Conservation (phyloP, 1,140 invertebrate species). For the Nylanderia fulva region DNA sequence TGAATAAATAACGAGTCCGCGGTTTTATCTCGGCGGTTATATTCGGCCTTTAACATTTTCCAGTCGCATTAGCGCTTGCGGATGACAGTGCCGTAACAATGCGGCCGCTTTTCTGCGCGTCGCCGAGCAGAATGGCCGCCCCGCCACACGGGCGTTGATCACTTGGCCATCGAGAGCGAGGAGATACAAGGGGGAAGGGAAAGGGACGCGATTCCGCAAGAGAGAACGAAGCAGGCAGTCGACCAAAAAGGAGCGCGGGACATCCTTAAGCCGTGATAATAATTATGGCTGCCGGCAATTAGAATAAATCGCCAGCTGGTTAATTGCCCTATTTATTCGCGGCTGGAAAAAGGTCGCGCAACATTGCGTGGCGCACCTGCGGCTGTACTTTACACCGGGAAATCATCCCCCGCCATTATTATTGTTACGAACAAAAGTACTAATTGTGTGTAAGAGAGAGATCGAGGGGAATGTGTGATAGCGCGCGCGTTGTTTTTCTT, state of each 20-base stretch:
- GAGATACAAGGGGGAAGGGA: constrained; percentile 19
- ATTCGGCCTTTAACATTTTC: constrained; percentile 72
- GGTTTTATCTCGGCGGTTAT: constrained; percentile 70
- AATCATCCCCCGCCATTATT: constrained; percentile 22
- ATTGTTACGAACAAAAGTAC: not conserved
- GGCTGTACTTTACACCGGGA: not conserved
- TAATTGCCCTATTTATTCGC: constrained; percentile 80
- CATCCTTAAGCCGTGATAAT: constrained; percentile 78
- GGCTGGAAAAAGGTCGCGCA: constrained; percentile 5
- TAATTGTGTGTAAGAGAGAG: not conserved
- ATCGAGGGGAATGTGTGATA: not conserved
- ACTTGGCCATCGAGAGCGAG: constrained; percentile 30
- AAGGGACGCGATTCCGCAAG: constrained; percentile 21
- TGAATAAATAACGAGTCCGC: constrained; percentile 69
- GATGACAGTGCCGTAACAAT: constrained; percentile 80
- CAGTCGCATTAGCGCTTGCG: constrained; percentile 72
- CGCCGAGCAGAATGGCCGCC: constrained; percentile 75
- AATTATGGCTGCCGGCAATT: constrained; percentile 78
- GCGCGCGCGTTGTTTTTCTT: too few relatives aligned
- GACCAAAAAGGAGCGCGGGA: constrained; percentile 70
- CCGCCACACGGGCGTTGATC: constrained; percentile 56
- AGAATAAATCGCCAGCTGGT: constrained; percentile 78
- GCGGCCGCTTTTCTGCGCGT: constrained; percentile 77
- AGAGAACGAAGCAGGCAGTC: constrained; percentile 29
- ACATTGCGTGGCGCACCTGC: constrained; percentile 31